phyloP scores from a whole-genome alignment of 1,140 invertebrate species.

The Mesaphorura yosii region DNA sequence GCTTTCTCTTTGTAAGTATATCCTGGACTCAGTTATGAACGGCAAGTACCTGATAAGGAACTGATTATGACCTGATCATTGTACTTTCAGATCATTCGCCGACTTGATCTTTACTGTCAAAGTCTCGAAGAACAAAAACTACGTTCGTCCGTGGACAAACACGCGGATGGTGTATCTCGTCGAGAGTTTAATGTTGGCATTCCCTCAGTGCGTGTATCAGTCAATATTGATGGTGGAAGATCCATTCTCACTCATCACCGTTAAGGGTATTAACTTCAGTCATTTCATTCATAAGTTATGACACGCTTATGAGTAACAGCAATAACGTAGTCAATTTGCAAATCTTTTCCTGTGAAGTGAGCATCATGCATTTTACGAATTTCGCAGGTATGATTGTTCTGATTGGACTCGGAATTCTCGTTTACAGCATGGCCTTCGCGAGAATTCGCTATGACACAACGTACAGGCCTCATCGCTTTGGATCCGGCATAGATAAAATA shows the following conservation, averaged over 20 bases:
- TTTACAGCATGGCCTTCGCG: slow-evolving; percentile 18
- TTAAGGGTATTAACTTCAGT: slow-evolving; percentile 8
- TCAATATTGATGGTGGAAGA: slow-evolving; percentile 20
- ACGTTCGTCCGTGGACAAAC: slow-evolving; percentile 19
- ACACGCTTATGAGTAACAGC: too few species aligned
- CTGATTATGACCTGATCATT: background rate
- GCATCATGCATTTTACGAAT: background rate
- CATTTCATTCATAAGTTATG: too few species aligned
- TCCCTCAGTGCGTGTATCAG: slow-evolving; percentile 24
- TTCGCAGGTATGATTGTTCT: slow-evolving; percentile 15
- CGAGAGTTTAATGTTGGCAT: slow-evolving; percentile 19
- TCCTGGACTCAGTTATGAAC: background rate
- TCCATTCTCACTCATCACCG: slow-evolving; percentile 10
- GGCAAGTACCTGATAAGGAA: background rate
- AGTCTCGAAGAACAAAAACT: slow-evolving; percentile 8
- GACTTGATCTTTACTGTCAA: slow-evolving; percentile 22
- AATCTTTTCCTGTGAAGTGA: too few species aligned
- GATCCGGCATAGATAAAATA: slow-evolving; percentile 15
- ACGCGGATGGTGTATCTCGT: slow-evolving; percentile 16
- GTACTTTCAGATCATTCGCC: slow-evolving; percentile 14
- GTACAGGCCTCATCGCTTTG: slow-evolving; percentile 18
- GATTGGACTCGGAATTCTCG: slow-evolving; percentile 8
- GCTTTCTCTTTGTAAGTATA: slow-evolving; percentile 23
- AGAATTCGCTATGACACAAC: slow-evolving; percentile 21
- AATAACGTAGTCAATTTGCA: too few species aligned